A percentile compares a stretch with the other conserved stretches of the same genome.
These are phyloP conservation scores for Melanostigma gelatinosum DNA, from an alignment of 2,113 vertebrate genomes.

Conservation along the genomic window DNA sequence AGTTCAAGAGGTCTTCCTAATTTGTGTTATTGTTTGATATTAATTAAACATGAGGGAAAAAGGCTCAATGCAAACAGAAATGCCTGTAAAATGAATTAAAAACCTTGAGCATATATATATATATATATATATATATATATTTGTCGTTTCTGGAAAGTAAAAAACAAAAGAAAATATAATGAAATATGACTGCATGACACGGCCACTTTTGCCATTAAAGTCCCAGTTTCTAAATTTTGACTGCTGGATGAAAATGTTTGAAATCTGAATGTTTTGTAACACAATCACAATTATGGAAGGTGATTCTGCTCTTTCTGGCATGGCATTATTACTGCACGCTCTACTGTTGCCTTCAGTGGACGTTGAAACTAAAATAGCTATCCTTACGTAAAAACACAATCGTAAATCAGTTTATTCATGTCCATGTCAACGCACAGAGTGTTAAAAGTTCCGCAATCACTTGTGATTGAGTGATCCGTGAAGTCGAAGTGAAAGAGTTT, in stretches of 20 bases:
- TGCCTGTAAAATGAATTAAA: not conserved
- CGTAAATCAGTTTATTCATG: not conserved
- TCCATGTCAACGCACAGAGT: not conserved
- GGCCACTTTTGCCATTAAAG: not conserved
- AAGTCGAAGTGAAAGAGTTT: not conserved
- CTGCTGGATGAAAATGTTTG: not conserved
- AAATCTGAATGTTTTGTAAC: not conserved
- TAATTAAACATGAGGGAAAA: conserved; percentile 26
- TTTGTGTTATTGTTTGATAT: conserved; percentile 45
- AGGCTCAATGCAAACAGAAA: not conserved
- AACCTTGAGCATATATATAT: not conserved
- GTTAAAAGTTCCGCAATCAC: not conserved
- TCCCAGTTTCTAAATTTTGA: not conserved
- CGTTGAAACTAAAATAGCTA: not conserved
- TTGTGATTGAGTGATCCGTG: not conserved
- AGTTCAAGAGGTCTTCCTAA: conserved; percentile 39
- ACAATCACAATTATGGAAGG: not conserved
- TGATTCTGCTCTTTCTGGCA: not conserved
- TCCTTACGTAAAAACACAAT: not conserved
- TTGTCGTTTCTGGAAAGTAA: not conserved
- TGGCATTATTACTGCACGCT: not conserved
- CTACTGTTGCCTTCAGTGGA: not conserved
- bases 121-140: too few relatives aligned
- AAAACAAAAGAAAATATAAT: not conserved
- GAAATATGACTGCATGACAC: not conserved